Evolutionary conservation across 2,888 invertebrate genomes (phyloP).

Genomic region (Vandiemenella viatica): DNA sequence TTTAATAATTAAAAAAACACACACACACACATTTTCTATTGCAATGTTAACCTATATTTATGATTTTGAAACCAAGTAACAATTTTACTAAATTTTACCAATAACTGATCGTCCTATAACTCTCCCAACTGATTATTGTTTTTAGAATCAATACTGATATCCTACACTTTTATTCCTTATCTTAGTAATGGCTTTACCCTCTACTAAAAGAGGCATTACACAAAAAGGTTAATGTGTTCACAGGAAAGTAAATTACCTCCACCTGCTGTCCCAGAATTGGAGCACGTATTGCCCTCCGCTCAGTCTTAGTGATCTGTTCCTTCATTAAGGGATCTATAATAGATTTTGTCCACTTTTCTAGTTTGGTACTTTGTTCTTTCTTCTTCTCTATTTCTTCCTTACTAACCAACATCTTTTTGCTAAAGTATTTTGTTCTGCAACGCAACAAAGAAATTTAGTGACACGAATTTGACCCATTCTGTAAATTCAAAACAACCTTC

Average conservation of each 20-base stretch:
- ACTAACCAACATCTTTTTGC: slow-evolving; percentile 18
- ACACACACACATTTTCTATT: too few relatives aligned
- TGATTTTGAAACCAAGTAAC: too few relatives aligned
- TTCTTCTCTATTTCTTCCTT: slow-evolving; percentile 26
- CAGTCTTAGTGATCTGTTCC: slow-evolving; percentile 11
- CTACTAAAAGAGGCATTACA: too few relatives aligned
- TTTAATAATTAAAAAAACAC: too few relatives aligned
- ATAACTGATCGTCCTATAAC: too few relatives aligned
- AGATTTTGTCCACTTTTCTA: slow-evolving; percentile 29
- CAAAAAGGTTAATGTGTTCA: too few relatives aligned
- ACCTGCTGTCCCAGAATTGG: slow-evolving; percentile 25
- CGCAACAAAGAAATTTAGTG: background rate
- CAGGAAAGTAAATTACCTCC: slow-evolving; percentile 19
- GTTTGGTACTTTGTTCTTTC: slow-evolving; percentile 26
- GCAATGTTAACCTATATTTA: too few relatives aligned
- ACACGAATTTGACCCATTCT: background rate
- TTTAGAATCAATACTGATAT: too few relatives aligned
- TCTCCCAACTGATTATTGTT: too few relatives aligned
- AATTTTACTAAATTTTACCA: too few relatives aligned
- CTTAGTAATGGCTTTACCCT: too few relatives aligned
- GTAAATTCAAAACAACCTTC: background rate
- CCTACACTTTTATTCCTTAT: too few relatives aligned
- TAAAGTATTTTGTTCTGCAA: slow-evolving; percentile 20
- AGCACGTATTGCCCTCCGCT: slow-evolving; percentile 20
- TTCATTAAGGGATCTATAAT: slow-evolving; percentile 2